Evolutionary conservation across 2,797 vertebrate species (phyloP).

Genomic region (Synanceia verrucosa): DNA sequence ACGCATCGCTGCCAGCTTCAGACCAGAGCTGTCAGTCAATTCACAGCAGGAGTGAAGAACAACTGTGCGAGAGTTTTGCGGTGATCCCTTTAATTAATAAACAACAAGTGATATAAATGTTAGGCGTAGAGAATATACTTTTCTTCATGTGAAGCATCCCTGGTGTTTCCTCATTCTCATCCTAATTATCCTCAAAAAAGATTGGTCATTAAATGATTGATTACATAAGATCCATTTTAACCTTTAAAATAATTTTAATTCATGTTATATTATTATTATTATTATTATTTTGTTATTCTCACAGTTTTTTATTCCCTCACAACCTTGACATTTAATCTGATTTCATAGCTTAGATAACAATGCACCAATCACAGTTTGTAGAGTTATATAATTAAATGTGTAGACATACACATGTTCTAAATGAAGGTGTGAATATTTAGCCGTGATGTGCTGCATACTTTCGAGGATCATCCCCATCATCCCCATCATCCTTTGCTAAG

Average conservation of each 20-base stretch:
- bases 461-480: not conserved
- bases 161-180: not conserved
- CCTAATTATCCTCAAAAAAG: not conserved
- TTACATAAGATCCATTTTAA: not conserved
- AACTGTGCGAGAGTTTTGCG: not conserved
- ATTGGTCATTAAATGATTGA: not conserved
- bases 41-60: not conserved
- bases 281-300: too few relatives aligned
- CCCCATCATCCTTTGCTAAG: conserved; percentile 1
- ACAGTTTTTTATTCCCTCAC: not conserved
- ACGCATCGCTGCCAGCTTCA: not conserved
- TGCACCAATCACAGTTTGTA: not conserved
- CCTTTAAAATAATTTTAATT: too few relatives aligned
- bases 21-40: not conserved
- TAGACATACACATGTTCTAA: not conserved
- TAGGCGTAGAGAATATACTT: too few relatives aligned
- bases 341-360: not conserved
- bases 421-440: not conserved
- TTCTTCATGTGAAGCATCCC: not conserved
- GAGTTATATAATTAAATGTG: not conserved
- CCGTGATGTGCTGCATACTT: not conserved
- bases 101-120: not conserved
- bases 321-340: not conserved
- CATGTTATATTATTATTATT: too few relatives aligned
- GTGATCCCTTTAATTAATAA: not conserved